Evolutionary conservation across 2,888 invertebrate genomes (phyloP).

Genomic region (Sylvicola cinctus): DNA sequence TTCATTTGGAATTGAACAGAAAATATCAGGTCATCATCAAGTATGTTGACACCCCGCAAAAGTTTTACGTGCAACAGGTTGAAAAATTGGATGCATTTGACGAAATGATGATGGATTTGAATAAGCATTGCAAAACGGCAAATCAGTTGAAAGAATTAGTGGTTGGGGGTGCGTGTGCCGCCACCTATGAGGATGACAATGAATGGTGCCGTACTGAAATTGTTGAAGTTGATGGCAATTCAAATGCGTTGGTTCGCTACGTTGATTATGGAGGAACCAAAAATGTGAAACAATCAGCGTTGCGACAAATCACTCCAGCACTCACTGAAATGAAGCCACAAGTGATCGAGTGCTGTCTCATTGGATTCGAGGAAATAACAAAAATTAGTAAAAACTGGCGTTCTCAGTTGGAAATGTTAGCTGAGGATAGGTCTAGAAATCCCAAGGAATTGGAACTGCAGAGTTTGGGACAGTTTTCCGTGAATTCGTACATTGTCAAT

Average conservation of each 20-base stretch:
- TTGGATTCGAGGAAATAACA: constrained; percentile 29
- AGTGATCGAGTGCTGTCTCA: constrained; percentile 58
- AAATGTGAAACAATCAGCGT: constrained; percentile 34
- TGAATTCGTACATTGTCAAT: constrained; percentile 36
- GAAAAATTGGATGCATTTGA: constrained; percentile 36
- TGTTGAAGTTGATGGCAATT: constrained; percentile 32
- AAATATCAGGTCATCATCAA: constrained; percentile 15
- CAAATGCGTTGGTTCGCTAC: constrained; percentile 51
- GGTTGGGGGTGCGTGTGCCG: constrained; percentile 48
- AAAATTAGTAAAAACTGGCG: constrained; percentile 16
- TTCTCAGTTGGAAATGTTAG: constrained; percentile 41
- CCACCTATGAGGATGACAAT: constrained; percentile 55
- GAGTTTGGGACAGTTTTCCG: constrained; percentile 31
- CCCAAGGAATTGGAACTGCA: constrained; percentile 34
- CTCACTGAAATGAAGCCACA: constrained; percentile 46
- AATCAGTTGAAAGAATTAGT: constrained; percentile 27
- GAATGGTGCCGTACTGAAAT: constrained; percentile 86
- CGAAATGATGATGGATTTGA: constrained; percentile 45
- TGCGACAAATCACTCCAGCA: constrained; percentile 42
- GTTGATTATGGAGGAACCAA: constrained; percentile 94
- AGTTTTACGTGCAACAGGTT: constrained; percentile 53
- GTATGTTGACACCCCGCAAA: constrained; percentile 35
- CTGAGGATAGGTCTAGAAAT: constrained; percentile 30
- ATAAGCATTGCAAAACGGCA: constrained; percentile 33
- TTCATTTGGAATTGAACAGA: too few species aligned